Evolutionary conservation across 2,888 invertebrate species (phyloP).

Genomic region (Lamellibrachia satsuma): DNA sequence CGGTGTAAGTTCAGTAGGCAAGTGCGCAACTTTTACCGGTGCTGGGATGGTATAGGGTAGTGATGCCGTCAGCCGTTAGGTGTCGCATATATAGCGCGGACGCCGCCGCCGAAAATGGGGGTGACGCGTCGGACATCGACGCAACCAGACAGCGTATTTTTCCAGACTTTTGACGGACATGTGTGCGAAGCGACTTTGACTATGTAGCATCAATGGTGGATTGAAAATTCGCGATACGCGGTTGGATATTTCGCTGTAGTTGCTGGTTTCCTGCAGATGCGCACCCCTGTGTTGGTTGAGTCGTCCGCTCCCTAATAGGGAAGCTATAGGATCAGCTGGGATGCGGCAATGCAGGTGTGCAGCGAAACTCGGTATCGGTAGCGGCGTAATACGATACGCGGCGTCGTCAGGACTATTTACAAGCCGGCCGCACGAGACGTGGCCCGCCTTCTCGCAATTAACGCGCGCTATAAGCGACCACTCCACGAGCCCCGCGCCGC

Average conservation of each 20-base stretch:
- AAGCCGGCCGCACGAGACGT: background rate
- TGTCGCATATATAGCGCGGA: constrained; percentile 5
- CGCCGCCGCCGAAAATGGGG: background rate
- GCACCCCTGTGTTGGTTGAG: background rate
- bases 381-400: background rate
- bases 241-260: background rate
- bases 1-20: background rate
- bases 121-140: background rate
- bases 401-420: constrained; percentile 12
- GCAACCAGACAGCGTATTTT: background rate
- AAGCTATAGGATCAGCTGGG: background rate
- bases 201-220: background rate
- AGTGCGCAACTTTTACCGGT: background rate
- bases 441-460: background rate
- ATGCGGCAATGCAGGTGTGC: constrained; percentile 17
- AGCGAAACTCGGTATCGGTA: background rate
- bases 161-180: background rate
- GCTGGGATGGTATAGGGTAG: background rate
- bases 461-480: background rate
- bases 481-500: background rate
- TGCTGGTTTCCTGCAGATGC: background rate
- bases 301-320: background rate
- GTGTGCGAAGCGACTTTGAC: background rate
- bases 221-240: background rate
- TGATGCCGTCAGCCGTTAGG: constrained; percentile 9